Percentiles rank a stretch among this genome's conserved stretches.
These are phyloP conservation scores for Amaurobius ferox DNA, from an alignment of 2,888 invertebrate species.

Conservation along the genomic window DNA sequence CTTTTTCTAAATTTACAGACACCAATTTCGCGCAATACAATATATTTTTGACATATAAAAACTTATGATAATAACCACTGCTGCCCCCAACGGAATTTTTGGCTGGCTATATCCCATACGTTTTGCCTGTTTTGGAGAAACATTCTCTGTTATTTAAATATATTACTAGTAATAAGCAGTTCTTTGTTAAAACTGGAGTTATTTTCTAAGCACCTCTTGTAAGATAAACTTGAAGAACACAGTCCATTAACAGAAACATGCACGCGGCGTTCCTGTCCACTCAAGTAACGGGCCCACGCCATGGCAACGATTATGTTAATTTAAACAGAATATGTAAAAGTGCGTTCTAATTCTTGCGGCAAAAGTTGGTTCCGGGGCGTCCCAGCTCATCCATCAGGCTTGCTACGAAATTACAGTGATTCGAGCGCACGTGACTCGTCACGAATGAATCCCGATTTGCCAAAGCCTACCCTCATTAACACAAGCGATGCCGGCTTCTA, in stretches of 20 bases:
- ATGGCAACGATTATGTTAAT: constrained; percentile 68
- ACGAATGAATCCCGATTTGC: background rate
- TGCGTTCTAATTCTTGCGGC: background rate
- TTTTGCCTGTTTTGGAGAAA: no score
- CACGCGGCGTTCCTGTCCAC: constrained; percentile 21
- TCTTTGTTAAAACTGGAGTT: background rate
- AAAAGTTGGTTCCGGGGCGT: background rate
- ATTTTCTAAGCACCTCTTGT: background rate
- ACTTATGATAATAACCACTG: no score
- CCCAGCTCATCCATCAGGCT: constrained; percentile 1
- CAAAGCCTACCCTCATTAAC: background rate
- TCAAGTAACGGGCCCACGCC: constrained; percentile 44
- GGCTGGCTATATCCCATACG: no score
- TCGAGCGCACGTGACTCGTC: background rate
- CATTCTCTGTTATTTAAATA: no score
- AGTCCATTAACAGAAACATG: background rate
- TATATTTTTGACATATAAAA: no score
- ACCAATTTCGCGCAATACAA: no score
- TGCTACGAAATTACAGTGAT: constrained; percentile 5
- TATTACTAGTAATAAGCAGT: background rate
- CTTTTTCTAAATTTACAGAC: no score
- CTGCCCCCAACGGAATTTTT: no score
- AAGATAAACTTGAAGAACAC: background rate
- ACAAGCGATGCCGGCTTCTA: background rate
- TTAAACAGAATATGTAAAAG: constrained; percentile 22